Conservation (phyloP, 2,888 invertebrate genomes). For the Rhamphomyia laevipes region DNA sequence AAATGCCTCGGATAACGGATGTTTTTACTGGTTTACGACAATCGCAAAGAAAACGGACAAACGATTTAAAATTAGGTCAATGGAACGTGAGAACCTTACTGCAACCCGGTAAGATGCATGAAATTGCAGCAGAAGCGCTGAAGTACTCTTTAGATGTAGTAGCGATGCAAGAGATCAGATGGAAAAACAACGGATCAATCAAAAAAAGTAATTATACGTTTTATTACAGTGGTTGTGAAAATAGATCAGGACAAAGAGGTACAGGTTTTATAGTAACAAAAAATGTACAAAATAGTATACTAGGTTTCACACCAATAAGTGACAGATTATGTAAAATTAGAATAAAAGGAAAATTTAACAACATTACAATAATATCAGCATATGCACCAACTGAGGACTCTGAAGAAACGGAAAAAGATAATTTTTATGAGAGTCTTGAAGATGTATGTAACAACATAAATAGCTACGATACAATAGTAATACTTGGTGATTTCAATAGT, state of each 20-base stretch:
- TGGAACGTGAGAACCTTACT: background rate
- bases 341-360: background rate
- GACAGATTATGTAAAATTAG: background rate
- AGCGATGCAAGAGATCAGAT: background rate
- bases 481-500: background rate
- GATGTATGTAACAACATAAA: background rate
- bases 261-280: background rate
- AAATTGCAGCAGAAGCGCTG: background rate
- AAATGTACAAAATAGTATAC: background rate
- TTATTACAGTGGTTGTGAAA: background rate
- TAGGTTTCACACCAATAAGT: background rate
- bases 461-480: background rate
- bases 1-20: background rate
- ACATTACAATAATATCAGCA: too few species aligned
- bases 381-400: background rate
- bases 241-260: background rate
- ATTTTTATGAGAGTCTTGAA: background rate
- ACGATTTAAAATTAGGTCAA: background rate
- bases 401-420: background rate
- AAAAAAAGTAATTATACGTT: too few species aligned
- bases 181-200: background rate
- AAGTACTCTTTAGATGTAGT: background rate
- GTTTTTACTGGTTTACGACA: too few species aligned
- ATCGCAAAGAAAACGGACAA: too few species aligned
- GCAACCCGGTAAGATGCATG: background rate